phyloP scores from a whole-genome alignment of 2,888 invertebrate genomes.

The Hyposoter dolosus region DNA sequence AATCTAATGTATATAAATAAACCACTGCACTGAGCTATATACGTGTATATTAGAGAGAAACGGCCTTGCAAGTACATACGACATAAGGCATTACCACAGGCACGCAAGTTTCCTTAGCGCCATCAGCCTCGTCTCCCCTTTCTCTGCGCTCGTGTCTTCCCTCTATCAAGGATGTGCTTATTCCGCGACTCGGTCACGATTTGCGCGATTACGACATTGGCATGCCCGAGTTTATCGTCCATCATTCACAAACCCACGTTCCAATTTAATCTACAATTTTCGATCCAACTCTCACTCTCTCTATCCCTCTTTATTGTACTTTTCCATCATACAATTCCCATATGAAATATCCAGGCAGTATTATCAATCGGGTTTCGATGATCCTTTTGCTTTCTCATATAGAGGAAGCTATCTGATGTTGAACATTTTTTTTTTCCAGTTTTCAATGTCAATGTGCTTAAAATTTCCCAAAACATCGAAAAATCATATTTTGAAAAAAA shows the following conservation, averaged over 20 bases:
- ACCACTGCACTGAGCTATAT: background rate
- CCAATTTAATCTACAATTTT: slow-evolving; percentile 43
- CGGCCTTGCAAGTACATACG: slow-evolving; percentile 65
- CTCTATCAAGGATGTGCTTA: slow-evolving; percentile 31
- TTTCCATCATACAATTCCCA: background rate
- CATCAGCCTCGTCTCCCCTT: slow-evolving; percentile 20
- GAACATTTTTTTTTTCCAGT: too few species aligned
- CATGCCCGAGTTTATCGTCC: slow-evolving; percentile 71
- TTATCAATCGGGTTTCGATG: too few species aligned
- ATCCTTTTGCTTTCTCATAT: too few species aligned
- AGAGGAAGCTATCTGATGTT: too few species aligned
- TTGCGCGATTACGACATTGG: slow-evolving; percentile 73
- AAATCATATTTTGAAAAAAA: too few species aligned
- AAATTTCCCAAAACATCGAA: too few species aligned
- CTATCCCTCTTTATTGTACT: background rate
- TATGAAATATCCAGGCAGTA: background rate
- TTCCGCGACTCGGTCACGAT: slow-evolving; percentile 76
- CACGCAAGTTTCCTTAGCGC: slow-evolving; percentile 64
- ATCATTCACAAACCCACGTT: slow-evolving; percentile 70
- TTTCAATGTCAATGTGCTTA: too few species aligned
- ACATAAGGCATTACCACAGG: slow-evolving; percentile 51
- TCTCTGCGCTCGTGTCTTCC: background rate
- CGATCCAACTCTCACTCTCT: background rate
- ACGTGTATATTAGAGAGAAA: slow-evolving; percentile 19
- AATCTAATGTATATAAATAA: slow-evolving; percentile 46